A percentile compares a stretch with the other conserved stretches of the same genome.
Conservation (phyloP, 2,113 vertebrate genomes). For the Sigmodon hispidus region DNA sequence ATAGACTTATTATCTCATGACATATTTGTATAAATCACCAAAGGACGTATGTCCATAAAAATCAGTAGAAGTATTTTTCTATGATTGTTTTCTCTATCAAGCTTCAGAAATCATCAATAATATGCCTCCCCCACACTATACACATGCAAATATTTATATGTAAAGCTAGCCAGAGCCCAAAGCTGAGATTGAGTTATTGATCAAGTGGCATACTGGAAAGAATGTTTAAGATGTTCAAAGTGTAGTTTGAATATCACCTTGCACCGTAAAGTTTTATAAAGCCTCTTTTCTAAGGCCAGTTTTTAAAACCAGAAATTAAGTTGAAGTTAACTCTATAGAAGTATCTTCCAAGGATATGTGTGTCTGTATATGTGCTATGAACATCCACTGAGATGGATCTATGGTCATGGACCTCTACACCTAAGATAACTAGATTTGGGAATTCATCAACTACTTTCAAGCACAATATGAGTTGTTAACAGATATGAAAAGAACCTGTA, state of each 20-base stretch:
- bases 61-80: background rate
- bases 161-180: background rate
- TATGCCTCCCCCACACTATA: background rate
- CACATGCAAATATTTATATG: background rate
- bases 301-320: background rate
- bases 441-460: background rate
- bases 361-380: background rate
- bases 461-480: background rate
- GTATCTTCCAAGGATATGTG: background rate
- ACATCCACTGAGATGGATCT: background rate
- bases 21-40: slow-evolving; percentile 16
- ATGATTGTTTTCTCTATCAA: background rate
- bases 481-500: background rate
- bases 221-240: background rate
- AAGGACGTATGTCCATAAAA: background rate
- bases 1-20: background rate
- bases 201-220: background rate
- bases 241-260: background rate
- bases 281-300: background rate
- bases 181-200: background rate
- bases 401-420: background rate
- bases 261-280: background rate
- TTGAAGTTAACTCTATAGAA: background rate
- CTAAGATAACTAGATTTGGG: background rate
- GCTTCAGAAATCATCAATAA: slow-evolving; percentile 27